Evolutionary conservation across 2,113 vertebrate species (phyloP).

Genomic region (Dolichallabes microphthalmus): DNA sequence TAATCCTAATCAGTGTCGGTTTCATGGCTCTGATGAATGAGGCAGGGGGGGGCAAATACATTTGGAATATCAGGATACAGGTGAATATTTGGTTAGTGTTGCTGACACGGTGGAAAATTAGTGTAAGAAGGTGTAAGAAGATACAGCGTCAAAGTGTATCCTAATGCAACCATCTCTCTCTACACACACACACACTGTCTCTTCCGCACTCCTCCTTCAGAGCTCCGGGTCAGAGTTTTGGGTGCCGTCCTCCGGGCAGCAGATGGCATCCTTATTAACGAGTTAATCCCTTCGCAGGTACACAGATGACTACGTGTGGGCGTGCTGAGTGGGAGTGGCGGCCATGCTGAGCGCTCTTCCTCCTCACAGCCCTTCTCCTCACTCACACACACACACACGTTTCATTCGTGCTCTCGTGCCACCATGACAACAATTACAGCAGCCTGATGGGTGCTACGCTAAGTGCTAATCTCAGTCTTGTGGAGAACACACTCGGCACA

Average conservation of each 20-base stretch:
- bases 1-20: not conserved
- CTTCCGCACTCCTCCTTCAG: not conserved
- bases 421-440: slow-evolving; percentile 40
- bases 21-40: not conserved
- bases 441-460: slow-evolving; percentile 10
- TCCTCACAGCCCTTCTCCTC: slow-evolving; percentile 42
- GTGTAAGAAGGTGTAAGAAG: not conserved
- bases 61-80: not conserved
- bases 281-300: slow-evolving; percentile 61
- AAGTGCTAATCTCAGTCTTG: not conserved
- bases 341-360: slow-evolving; percentile 40
- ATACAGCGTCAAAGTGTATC: not conserved
- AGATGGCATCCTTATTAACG: slow-evolving; percentile 65
- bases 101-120: not conserved
- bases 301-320: slow-evolving; percentile 61
- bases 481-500: not conserved
- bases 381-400: not conserved
- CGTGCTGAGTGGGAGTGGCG: slow-evolving; percentile 57
- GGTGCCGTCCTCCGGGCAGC: slow-evolving; percentile 53
- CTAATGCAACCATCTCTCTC: not conserved
- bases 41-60: not conserved
- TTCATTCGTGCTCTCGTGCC: not conserved
- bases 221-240: not conserved
- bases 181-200: not conserved
- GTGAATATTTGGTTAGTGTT: not conserved